Base-by-base conservation (phyloP, 1,140 invertebrate genomes). In the Sesamia nonagrioides region DNA sequence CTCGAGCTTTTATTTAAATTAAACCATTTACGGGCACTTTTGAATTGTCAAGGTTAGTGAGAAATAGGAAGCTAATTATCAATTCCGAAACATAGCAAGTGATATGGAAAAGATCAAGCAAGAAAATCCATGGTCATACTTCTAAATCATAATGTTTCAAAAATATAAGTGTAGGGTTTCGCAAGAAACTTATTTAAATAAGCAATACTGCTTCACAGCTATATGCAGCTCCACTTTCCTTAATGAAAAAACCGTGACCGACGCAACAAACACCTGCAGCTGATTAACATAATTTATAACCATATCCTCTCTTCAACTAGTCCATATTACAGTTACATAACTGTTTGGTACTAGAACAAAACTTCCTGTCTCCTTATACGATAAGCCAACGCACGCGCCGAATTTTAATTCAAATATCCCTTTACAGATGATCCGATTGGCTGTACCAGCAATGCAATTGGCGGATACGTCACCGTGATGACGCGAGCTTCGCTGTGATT, bases 341-440 rank as follows among this genome's bases (percentile, higher is more conserved):
- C 74, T 68, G 74, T 77, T 35, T 77, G 42, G 37, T 60, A 60
- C n/a, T 27, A 48, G 35, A 40, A 56, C 69, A 56, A 6, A 54
- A 77, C 74, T 77, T 77, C 74, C 74, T 77, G 60, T 45, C 61
- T 33, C 61, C 60, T 54, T 77, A 68, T 77, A 66, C 35, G 74
- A 21, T 68, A 77, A 77, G n/a, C 33, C 18, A 9, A 11, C 60
- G 61, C 58, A 63, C 78, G 33, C 33, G 68, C 40, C 74, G 73
- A 77, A 77, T 82, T 66, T 13, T 74, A 60, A 84, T 78, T 80
- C 50, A 42, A 80, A 80, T 78, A 80, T 84, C 83, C 71, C 63
- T 81, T 85, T 78, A 71, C 84, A 86, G 85, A 90, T 89, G 91
- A 82, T 81, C 82, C 72, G 54, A 54, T 54, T 66, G 71, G 71